A percentile compares a stretch with the other conserved stretches of the same genome.
Evolutionary conservation across 2,888 invertebrate species (phyloP).

Genomic region (Stegophylla sp.): DNA sequence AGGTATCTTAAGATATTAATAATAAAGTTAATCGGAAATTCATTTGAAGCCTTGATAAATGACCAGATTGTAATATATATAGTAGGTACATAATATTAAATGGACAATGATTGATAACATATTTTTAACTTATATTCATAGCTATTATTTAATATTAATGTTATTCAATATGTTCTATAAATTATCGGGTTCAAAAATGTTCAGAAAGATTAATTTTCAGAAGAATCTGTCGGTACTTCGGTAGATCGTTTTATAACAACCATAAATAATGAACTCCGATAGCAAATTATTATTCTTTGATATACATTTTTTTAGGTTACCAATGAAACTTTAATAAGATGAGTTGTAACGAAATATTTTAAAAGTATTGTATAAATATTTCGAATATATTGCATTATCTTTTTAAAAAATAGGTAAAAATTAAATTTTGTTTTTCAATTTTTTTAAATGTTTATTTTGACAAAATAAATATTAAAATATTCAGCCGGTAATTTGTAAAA

Average conservation of each 20-base stretch:
- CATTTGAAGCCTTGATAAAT: constrained; percentile 11
- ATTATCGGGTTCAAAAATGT: constrained; percentile 9
- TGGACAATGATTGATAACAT: constrained; percentile 16
- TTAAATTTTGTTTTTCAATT: too few relatives aligned
- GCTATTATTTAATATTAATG: constrained; percentile 12
- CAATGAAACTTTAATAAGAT: neutral
- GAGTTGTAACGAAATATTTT: neutral
- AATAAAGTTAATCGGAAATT: neutral
- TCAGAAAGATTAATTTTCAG: constrained; percentile 15
- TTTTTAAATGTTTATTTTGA: too few relatives aligned
- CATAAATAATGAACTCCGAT: constrained; percentile 5
- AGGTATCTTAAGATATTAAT: neutral
- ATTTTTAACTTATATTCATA: neutral
- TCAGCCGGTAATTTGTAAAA: too few relatives aligned
- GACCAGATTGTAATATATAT: neutral
- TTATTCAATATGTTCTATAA: constrained; percentile 31
- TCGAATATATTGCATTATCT: neutral
- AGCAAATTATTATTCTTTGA: constrained; percentile 3
- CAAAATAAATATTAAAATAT: too few relatives aligned
- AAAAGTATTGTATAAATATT: neutral
- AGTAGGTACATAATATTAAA: neutral
- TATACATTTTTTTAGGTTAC: neutral
- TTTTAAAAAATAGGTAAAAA: too few relatives aligned
- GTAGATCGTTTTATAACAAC: neutral
- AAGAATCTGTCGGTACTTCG: neutral